phyloP scores from a whole-genome alignment of 2,113 vertebrate genomes.

The Brachyistius frenatus region DNA sequence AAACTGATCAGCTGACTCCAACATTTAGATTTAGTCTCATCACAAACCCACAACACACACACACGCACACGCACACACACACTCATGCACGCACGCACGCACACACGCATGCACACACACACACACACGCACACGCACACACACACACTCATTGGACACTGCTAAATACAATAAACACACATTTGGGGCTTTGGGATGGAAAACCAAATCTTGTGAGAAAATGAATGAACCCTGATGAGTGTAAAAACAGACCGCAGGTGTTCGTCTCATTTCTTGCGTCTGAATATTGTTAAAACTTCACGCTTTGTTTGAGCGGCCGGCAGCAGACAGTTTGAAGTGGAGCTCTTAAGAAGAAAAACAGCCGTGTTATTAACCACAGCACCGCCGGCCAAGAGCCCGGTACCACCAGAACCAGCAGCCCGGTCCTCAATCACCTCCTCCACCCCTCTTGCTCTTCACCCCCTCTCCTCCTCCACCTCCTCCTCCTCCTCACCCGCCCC shows the following conservation, averaged over 20 bases:
- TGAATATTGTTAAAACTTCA: slow-evolving; percentile 9
- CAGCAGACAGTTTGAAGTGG: slow-evolving; percentile 62
- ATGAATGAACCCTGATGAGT: background rate
- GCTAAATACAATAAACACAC: slow-evolving; percentile 4
- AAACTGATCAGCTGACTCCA: too few species aligned
- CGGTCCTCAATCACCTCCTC: slow-evolving; percentile 50
- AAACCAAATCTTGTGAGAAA: slow-evolving; percentile 31
- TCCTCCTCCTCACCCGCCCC: background rate
- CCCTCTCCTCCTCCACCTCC: slow-evolving; percentile 29
- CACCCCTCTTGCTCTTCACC: slow-evolving; percentile 2
- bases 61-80: slow-evolving; percentile 10
- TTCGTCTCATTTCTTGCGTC: background rate
- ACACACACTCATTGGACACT: background rate
- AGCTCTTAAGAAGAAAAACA: slow-evolving; percentile 75
- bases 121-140: background rate
- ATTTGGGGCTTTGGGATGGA: background rate
- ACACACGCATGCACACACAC: background rate
- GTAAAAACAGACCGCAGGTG: slow-evolving; percentile 10
- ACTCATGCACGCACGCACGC: background rate
- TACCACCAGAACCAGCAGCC: slow-evolving; percentile 59
- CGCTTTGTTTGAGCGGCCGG: slow-evolving; percentile 59
- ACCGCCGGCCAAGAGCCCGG: slow-evolving; percentile 65
- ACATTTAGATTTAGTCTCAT: too few species aligned
- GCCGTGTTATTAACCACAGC: slow-evolving; percentile 63
- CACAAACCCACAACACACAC: background rate